These are phyloP conservation scores for Seriola rivoliana DNA, from an alignment of 2,113 vertebrate species.

Conservation along the genomic window DNA sequence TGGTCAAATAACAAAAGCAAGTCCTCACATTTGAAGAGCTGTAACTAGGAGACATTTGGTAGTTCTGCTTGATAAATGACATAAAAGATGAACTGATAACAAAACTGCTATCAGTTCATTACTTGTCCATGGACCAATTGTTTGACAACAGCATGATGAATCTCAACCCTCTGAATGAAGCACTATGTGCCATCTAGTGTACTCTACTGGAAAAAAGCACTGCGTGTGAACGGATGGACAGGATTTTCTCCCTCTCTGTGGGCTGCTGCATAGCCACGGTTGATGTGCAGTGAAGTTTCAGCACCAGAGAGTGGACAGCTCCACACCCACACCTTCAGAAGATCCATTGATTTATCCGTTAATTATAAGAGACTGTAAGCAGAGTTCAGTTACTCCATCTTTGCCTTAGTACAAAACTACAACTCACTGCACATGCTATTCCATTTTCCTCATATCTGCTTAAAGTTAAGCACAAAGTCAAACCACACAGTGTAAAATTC, in stretches of 20 bases:
- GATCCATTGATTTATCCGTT: constrained; percentile 19
- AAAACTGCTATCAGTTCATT: not conserved
- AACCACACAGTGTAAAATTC: not conserved
- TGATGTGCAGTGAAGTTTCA: constrained; percentile 34
- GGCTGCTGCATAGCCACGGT: constrained; percentile 13
- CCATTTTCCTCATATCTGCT: constrained; percentile 2
- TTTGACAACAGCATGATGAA: not conserved
- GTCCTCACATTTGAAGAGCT: not conserved
- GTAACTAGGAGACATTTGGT: not conserved
- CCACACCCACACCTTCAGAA: constrained; percentile 11
- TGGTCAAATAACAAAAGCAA: not conserved
- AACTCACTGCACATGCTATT: not conserved
- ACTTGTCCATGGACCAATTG: not conserved
- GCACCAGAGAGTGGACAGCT: constrained; percentile 56
- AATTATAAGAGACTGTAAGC: constrained; percentile 13
- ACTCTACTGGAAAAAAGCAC: too few relatives aligned
- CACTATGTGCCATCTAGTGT: too few relatives aligned
- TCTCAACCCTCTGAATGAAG: too few relatives aligned
- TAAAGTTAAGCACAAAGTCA: constrained; percentile 17
- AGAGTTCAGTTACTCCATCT: constrained; percentile 2
- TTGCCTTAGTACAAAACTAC: not conserved
- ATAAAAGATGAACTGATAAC: constrained; percentile 7
- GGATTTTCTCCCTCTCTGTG: not conserved
- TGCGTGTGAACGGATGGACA: not conserved
- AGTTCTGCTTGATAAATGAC: not conserved